Evolutionary conservation across 2,888 invertebrate species (phyloP).

Genomic region (Watsonalla cultraria): DNA sequence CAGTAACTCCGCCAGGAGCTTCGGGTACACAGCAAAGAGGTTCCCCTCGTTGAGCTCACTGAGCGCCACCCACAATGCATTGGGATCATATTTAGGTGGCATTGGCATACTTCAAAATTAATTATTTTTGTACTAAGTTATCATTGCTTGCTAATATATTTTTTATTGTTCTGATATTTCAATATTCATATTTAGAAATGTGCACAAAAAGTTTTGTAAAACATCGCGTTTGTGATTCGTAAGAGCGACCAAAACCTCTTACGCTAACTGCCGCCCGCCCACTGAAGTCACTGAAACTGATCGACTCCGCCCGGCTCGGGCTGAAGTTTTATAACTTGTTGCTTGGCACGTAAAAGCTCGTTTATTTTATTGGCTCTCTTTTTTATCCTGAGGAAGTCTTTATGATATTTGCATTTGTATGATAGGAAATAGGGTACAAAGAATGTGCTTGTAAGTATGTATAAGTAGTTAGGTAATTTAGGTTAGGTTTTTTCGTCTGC

Average conservation of each 20-base stretch:
- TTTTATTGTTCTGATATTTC: too few relatives aligned
- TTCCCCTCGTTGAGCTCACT: slow-evolving; percentile 77
- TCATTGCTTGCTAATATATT: too few relatives aligned
- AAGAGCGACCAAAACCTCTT: slow-evolving; percentile 20
- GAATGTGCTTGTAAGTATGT: too few relatives aligned
- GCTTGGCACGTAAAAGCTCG: slow-evolving; percentile 13
- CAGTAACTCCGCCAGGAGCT: slow-evolving; percentile 80
- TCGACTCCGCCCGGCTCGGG: slow-evolving; percentile 5
- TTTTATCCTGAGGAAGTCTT: neutral
- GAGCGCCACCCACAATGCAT: slow-evolving; percentile 74
- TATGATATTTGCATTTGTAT: too few relatives aligned
- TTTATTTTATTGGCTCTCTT: neutral
- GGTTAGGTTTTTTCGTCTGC: too few relatives aligned
- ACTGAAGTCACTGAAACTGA: slow-evolving; percentile 35
- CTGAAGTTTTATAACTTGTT: slow-evolving; percentile 34
- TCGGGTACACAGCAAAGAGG: slow-evolving; percentile 83
- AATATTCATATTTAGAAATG: neutral
- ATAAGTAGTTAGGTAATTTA: too few relatives aligned
- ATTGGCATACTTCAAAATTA: slow-evolving; percentile 20
- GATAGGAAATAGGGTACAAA: too few relatives aligned
- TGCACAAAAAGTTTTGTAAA: slow-evolving; percentile 4
- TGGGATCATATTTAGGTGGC: slow-evolving; percentile 57
- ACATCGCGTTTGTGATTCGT: slow-evolving; percentile 9
- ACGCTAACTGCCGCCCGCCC: slow-evolving; percentile 37
- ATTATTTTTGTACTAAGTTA: too few relatives aligned